phyloP scores from a whole-genome alignment of 2,888 invertebrate species.

The Cosmia trapezina region DNA sequence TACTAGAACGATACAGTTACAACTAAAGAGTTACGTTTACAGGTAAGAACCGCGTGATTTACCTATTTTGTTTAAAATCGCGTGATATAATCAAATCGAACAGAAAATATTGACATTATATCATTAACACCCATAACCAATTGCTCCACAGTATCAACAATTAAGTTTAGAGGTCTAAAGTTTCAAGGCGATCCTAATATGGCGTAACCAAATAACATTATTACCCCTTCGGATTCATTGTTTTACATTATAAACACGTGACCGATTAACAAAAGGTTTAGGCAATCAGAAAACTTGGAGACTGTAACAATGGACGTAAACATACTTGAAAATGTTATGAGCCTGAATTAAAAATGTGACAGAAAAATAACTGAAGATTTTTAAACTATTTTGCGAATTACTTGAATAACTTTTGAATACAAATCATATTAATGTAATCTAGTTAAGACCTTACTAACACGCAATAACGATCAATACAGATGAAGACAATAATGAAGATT shows the following conservation, averaged over 20 bases:
- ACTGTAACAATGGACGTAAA: conserved; percentile 18
- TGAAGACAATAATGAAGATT: conserved; percentile 3
- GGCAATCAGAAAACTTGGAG: conserved; percentile 25
- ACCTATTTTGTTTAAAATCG: conserved; percentile 4
- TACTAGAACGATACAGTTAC: too few relatives aligned
- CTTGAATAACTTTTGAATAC: conserved; percentile 8
- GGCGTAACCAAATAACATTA: conserved; percentile 39
- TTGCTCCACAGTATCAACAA: conserved; percentile 48
- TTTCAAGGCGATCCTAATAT: conserved; percentile 54
- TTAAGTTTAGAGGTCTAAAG: conserved; percentile 50
- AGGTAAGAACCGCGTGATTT: not conserved
- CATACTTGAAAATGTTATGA: conserved; percentile 8
- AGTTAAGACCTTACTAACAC: not conserved
- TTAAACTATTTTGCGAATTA: not conserved
- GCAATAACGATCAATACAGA: not conserved
- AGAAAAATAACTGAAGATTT: conserved; percentile 19
- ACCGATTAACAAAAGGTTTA: conserved; percentile 31
- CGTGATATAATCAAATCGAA: conserved; percentile 31
- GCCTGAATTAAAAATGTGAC: conserved; percentile 2
- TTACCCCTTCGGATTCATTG: conserved; percentile 20
- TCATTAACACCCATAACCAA: conserved; percentile 25
- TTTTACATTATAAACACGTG: conserved; percentile 22
- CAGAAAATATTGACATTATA: conserved; percentile 41
- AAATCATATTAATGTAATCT: not conserved
- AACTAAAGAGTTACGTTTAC: not conserved